phyloP scores from a whole-genome alignment of 2,797 vertebrate species.

The Silurus aristotelis region DNA sequence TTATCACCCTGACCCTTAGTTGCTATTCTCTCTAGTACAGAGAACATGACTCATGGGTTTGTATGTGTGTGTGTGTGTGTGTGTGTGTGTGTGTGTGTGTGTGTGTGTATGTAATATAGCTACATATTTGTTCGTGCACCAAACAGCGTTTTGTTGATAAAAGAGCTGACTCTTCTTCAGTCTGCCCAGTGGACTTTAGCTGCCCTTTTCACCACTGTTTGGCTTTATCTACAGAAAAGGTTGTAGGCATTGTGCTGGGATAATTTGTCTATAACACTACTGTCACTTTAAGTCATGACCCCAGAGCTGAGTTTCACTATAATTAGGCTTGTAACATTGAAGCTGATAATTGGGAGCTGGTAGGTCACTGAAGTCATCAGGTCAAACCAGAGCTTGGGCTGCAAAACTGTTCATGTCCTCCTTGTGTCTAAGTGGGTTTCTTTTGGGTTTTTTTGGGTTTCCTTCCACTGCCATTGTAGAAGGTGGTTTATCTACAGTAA shows the following conservation, averaged over 20 bases:
- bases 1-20: constrained; percentile 56
- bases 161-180: constrained; percentile 11
- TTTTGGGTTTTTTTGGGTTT: background rate
- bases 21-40: constrained; percentile 27
- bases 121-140: constrained; percentile 31
- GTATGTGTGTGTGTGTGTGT: constrained; percentile 49
- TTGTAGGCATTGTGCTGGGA: constrained; percentile 32
- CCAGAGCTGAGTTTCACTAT: constrained; percentile 36
- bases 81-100: background rate
- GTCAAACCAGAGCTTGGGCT: background rate
- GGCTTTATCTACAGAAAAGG: constrained; percentile 28
- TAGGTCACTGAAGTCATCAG: constrained; percentile 21
- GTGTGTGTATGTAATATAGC: constrained; percentile 33
- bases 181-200: background rate
- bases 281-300: constrained; percentile 19
- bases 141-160: constrained; percentile 47
- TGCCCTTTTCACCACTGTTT: constrained; percentile 13
- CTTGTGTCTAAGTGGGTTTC: background rate
- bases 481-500: background rate
- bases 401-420: background rate
- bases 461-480: background rate
- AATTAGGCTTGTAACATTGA: constrained; percentile 48
- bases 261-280: constrained; percentile 31
- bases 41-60: constrained; percentile 36
- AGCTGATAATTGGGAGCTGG: constrained; percentile 49